phyloP scores from a whole-genome alignment of 1,140 invertebrate species.

The Drosophila sp. region DNA sequence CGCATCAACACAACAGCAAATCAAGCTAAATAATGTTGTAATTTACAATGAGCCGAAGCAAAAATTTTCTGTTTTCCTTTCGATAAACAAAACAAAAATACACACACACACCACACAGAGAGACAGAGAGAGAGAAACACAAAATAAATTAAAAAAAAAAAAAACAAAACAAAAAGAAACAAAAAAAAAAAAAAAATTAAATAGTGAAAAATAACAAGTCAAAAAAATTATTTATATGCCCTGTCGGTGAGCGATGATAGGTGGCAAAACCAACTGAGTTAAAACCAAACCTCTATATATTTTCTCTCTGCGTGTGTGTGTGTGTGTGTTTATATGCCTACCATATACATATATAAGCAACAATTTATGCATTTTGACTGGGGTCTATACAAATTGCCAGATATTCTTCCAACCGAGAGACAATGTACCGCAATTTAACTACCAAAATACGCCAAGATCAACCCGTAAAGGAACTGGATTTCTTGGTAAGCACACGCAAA shows the following conservation, averaged over 20 bases:
- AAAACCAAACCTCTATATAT: slow-evolving; percentile 18
- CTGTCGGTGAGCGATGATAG: slow-evolving; percentile 27
- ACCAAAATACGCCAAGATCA: slow-evolving; percentile 73
- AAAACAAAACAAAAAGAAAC: not conserved
- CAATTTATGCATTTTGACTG: slow-evolving; percentile 73
- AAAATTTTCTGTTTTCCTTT: slow-evolving; percentile 54
- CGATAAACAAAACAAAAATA: slow-evolving; percentile 57
- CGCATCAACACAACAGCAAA: slow-evolving; percentile 32
- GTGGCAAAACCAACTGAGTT: slow-evolving; percentile 59
- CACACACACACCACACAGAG: too few relatives aligned
- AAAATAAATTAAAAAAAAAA: not conserved
- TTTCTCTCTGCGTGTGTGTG: too few relatives aligned
- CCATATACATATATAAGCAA: slow-evolving; percentile 67
- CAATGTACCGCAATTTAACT: slow-evolving; percentile 75
- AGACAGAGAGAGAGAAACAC: too few relatives aligned
- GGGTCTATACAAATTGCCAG: slow-evolving; percentile 61
- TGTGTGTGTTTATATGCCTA: not conserved
- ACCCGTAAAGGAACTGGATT: slow-evolving; percentile 22
- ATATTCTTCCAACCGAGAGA: slow-evolving; percentile 51
- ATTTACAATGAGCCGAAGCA: slow-evolving; percentile 55
- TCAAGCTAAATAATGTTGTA: slow-evolving; percentile 67
- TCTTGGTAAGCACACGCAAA: slow-evolving; percentile 69
- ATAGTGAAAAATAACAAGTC: slow-evolving; percentile 80
- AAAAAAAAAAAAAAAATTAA: slow-evolving; percentile 51
- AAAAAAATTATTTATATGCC: slow-evolving; percentile 80